These are phyloP conservation scores for Centroberyx gerrardi DNA, from an alignment of 2,797 vertebrate species.

Conservation along the genomic window DNA sequence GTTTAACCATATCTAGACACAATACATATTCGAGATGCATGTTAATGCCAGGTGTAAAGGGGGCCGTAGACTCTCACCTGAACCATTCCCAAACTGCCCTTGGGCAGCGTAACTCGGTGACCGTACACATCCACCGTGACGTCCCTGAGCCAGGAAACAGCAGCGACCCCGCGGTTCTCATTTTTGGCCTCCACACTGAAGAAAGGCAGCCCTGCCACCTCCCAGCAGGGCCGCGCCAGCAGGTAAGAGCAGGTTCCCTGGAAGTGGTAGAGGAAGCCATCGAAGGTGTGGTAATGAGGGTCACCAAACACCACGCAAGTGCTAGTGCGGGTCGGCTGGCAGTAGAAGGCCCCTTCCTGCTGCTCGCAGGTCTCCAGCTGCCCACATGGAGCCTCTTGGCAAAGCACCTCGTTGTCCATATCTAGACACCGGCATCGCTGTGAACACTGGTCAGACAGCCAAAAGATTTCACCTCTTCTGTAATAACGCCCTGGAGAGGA, in stretches of 20 bases:
- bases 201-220: constrained; percentile 91
- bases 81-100: constrained; percentile 90
- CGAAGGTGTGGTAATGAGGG: constrained; percentile 99
- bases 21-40: no score
- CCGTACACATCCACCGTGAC: constrained; percentile 96
- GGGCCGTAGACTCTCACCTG: constrained; percentile 86
- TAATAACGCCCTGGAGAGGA: constrained; percentile 91
- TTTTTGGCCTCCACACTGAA: constrained; percentile 99
- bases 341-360: constrained; percentile 93
- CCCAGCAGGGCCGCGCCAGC: constrained; percentile 94
- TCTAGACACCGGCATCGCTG: constrained; percentile 97
- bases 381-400: constrained; percentile 91
- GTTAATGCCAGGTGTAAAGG: not conserved
- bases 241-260: constrained; percentile 99
- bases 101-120: constrained; percentile 92
- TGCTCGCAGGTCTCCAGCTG: constrained; percentile 94
- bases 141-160: constrained; percentile 96
- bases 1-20: no score
- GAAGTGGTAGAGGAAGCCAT: constrained; percentile 99
- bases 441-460: constrained; percentile 94
- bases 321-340: constrained; percentile 94
- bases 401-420: constrained; percentile 92
- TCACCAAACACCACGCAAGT: constrained; percentile 98
- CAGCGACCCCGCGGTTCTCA: constrained; percentile 91
- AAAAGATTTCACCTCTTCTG: constrained; percentile 95